phyloP scores from a whole-genome alignment of 1,140 invertebrate genomes.

The Heliothis subflexa region DNA sequence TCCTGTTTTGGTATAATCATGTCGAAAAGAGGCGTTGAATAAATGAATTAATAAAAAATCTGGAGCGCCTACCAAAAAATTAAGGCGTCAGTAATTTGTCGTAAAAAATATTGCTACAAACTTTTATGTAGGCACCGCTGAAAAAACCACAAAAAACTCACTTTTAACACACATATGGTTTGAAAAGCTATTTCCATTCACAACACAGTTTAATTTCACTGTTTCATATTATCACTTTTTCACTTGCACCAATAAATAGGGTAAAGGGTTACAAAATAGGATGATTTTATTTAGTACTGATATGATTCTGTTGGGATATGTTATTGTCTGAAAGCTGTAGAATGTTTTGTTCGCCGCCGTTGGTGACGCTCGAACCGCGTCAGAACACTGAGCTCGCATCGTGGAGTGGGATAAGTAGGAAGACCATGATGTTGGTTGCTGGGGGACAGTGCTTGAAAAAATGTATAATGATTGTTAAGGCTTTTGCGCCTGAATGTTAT shows the following conservation, averaged over 20 bases:
- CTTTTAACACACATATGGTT: slow-evolving; percentile 19
- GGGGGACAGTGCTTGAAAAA: not conserved
- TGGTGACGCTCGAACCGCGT: slow-evolving; percentile 25
- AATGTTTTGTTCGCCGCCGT: slow-evolving; percentile 3
- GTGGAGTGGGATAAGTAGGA: slow-evolving; percentile 32
- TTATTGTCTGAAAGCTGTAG: slow-evolving; percentile 29
- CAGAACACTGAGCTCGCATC: slow-evolving; percentile 25
- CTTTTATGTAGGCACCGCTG: not conserved
- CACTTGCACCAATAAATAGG: not conserved
- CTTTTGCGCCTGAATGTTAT: not conserved
- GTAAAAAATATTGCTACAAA: no score
- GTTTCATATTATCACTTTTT: slow-evolving; percentile 3
- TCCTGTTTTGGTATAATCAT: not conserved
- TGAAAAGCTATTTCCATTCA: not conserved
- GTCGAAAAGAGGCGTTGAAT: not conserved
- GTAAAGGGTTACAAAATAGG: slow-evolving; percentile 19
- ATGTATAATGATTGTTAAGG: not conserved
- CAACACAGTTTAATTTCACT: not conserved
- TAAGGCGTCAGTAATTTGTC: not conserved
- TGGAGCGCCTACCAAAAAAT: not conserved
- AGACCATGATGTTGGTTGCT: slow-evolving; percentile 39
- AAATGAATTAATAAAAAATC: not conserved
- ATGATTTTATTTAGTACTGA: slow-evolving; percentile 23
- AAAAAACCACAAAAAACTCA: not conserved
- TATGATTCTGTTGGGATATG: slow-evolving; percentile 40